Base-by-base conservation (phyloP, 2,797 vertebrate species). In the Phrynocephalus guinanensis region DNA sequence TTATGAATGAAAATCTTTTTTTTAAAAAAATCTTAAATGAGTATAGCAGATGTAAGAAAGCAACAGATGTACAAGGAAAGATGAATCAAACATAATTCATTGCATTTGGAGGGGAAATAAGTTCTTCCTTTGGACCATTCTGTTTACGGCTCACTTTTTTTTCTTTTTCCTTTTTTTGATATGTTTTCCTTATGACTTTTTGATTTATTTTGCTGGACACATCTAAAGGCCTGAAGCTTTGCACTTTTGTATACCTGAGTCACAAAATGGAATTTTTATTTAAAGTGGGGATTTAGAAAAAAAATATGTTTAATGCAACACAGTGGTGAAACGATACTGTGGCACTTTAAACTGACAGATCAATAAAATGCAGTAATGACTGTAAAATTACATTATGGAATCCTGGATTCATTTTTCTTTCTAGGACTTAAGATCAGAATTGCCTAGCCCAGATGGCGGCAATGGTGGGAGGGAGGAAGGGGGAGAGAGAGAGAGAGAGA, bases 221-320 rank as follows among this genome's bases (percentile, higher is more conserved):
- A 76, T 90, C 75, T 90, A 91, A 91, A 78, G 87, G 88, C 73
- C 30, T 87, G 44, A 86, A 72, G 70, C 68, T 85, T 88, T 92
- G 88, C 86, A 18, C 86, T 92, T 92, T 70, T 5, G 50, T 38
- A 52, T 88, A 83, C 0, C 0, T 89, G 90, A 93, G 87, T 91
- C 80, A 91, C 68, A 92, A 83, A 94, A 93, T 87, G 70, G 67
- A 28, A 18, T 89, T 90, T 92, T 91, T 93, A 91, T 93, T 92
- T 92, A 72, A 87, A 88, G 87, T n/a, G 26, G 63, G 38, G 84
- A 10, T 77, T 38, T 16, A 10, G 33, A 63, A 33, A 50, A n/a
- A 48, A 66, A 73, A 73, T 50, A 24, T 28, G 1, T 5, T 90
- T 85, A 80, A 63, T 77, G 68, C 8, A 70, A 67, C 68, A 11